Evolutionary conservation across 2,888 invertebrate species (phyloP).

Genomic region (Pyralis farinalis): DNA sequence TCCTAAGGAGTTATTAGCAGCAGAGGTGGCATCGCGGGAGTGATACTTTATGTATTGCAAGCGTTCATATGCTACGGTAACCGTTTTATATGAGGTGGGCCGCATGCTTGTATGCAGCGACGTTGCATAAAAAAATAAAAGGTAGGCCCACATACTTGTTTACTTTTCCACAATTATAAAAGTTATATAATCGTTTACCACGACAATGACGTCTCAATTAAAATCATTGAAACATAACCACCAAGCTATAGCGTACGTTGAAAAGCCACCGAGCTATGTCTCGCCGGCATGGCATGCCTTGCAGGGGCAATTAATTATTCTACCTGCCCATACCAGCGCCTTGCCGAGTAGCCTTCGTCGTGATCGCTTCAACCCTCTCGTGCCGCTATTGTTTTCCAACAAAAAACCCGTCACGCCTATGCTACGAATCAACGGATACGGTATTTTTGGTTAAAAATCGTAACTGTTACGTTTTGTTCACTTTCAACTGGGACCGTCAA

Average conservation of each 20-base stretch:
- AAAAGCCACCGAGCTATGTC: slow-evolving; percentile 13
- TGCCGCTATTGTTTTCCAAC: slow-evolving; percentile 12
- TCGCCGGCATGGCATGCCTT: slow-evolving; percentile 29
- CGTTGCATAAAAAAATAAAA: no score
- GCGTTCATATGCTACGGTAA: no score
- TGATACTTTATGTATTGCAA: no score
- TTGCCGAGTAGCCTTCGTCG: background rate
- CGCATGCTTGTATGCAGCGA: no score
- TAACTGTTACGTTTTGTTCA: background rate
- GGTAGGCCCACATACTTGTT: no score
- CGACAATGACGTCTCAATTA: no score
- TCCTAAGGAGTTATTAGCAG: no score
- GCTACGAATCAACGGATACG: background rate
- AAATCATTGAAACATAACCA: no score
- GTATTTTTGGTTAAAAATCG: background rate
- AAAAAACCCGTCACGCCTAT: slow-evolving; percentile 11
- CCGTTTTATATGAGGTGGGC: no score
- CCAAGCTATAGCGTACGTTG: background rate
- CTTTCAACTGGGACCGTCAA: background rate
- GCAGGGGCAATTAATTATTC: slow-evolving; percentile 48
- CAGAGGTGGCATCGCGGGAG: no score
- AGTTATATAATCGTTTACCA: no score
- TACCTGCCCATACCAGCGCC: slow-evolving; percentile 35
- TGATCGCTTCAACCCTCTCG: slow-evolving; percentile 8
- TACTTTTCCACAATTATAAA: no score